Percentiles rank a stretch among this genome's conserved stretches.
Conservation (phyloP, 2,888 invertebrate species). For the Bruchidius siliquastri region DNA sequence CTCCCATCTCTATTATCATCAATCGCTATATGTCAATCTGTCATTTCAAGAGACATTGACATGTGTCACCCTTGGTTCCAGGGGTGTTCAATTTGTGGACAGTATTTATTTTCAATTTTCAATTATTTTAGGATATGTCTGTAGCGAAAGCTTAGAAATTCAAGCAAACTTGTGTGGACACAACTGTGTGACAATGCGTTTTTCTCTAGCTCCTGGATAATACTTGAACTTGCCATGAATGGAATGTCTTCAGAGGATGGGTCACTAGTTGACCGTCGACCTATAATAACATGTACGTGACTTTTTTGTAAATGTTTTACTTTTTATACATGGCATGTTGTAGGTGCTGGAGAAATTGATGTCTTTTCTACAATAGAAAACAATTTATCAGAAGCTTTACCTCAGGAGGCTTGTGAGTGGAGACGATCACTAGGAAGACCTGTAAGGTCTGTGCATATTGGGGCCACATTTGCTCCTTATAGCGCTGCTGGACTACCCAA, state of each 20-base stretch:
- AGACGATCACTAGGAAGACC: constrained; percentile 83
- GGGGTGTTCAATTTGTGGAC: not conserved
- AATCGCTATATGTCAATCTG: not conserved
- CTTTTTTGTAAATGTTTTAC: not conserved
- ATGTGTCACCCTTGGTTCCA: not conserved
- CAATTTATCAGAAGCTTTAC: constrained; percentile 72
- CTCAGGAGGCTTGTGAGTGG: constrained; percentile 89
- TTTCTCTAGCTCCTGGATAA: constrained; percentile 38
- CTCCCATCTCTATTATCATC: not conserved
- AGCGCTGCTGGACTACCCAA: constrained; percentile 69
- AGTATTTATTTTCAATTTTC: not conserved
- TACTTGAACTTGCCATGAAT: constrained; percentile 53
- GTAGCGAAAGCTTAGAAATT: not conserved
- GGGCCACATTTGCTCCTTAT: constrained; percentile 77
- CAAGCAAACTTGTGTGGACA: not conserved
- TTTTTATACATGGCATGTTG: constrained; percentile 9
- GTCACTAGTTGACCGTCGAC: constrained; percentile 64
- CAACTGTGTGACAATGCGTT: constrained; percentile 27
- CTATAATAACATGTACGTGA: constrained; percentile 68
- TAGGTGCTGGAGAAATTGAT: constrained; percentile 75
- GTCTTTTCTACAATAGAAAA: constrained; percentile 79
- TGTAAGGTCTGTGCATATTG: constrained; percentile 76
- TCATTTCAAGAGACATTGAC: not conserved
- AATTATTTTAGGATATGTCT: not conserved
- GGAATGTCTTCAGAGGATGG: constrained; percentile 54